Evolutionary conservation across 1,140 invertebrate species (phyloP), one percentile per base, ranked within the genome.

Genomic region (Cherax quadricarinatus): DNA sequence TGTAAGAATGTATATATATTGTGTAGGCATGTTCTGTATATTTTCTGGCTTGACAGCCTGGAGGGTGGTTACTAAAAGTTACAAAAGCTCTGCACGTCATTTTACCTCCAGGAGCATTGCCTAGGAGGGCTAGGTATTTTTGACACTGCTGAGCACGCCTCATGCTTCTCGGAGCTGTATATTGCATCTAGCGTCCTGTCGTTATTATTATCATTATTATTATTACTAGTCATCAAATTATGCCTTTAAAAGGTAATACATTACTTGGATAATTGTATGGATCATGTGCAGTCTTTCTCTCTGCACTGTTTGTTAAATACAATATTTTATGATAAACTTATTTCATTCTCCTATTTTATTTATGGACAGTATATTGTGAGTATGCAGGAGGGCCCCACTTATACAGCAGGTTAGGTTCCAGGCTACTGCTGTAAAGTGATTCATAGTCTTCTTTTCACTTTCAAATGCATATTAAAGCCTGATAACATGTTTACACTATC

Each of bases 241-340:
- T 73, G 75, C 86, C 86, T 88, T 60, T 79, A 75, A 79, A 80
- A 88, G 86, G 86, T 88, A 78, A 88, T 88, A 79, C 75, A 88
- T 48, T 53, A 87, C 86, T 88, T 51, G 86, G 51, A 79, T 88
- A 57, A 88, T 51, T 88, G 78, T 79, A 78, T 80, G 48, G 73
- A 88, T 88, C 78, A 88, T 79, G 86, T 88, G 86, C 86, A 88
- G 86, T 79, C 75, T 88, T 88, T 88, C 75, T 53, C 57, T 41
- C 86, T 88, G 86, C 51, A 88, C 86, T 80, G 75, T 88, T 88
- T 88, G 86, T 88, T 88, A 88, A 88, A 88, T 88, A 88, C 86
- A 88, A 88, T 88, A 88, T 88, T 88, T 88, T 88, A 88, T 88
- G 86, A 88, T 88, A 83, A 24, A 24, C 21, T 70, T 14, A 48